These are phyloP conservation scores for Zonotrichia leucophrys DNA, from an alignment of 2,113 vertebrate species.

Conservation along the genomic window DNA sequence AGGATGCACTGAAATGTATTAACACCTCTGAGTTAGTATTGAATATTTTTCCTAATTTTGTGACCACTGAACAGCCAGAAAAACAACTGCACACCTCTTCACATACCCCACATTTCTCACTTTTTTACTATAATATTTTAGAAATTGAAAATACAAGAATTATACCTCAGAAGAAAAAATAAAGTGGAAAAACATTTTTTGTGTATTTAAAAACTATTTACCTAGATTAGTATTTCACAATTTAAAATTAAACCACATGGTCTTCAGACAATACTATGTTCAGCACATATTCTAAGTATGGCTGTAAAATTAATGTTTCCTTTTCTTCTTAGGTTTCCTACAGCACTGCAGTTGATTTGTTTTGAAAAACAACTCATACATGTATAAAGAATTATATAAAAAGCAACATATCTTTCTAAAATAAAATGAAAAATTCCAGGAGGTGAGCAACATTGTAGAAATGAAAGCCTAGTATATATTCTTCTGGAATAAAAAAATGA, in stretches of 20 bases:
- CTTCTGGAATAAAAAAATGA: neutral
- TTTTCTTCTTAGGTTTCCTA: neutral
- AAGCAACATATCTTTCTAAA: neutral
- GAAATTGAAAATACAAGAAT: neutral
- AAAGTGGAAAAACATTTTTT: neutral
- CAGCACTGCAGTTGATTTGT: neutral
- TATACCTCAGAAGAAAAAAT: neutral
- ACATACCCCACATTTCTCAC: rapidly evolving
- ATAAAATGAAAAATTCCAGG: neutral
- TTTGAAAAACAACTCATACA: neutral
- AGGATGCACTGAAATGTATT: neutral
- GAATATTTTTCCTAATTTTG: neutral
- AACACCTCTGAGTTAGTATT: neutral
- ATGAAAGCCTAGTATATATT: neutral
- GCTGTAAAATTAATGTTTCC: neutral
- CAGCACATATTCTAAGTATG: neutral
- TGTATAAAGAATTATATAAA: neutral
- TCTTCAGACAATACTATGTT: neutral
- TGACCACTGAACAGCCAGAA: neutral
- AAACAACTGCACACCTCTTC: neutral
- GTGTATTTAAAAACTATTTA: neutral
- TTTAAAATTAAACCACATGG: neutral
- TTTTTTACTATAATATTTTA: neutral
- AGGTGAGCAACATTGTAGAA: neutral
- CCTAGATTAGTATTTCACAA: neutral